Percentiles rank a stretch among this genome's conserved stretches.
Evolutionary conservation across 2,888 invertebrate genomes (phyloP).

Genomic region (Drosophila neotestacea): DNA sequence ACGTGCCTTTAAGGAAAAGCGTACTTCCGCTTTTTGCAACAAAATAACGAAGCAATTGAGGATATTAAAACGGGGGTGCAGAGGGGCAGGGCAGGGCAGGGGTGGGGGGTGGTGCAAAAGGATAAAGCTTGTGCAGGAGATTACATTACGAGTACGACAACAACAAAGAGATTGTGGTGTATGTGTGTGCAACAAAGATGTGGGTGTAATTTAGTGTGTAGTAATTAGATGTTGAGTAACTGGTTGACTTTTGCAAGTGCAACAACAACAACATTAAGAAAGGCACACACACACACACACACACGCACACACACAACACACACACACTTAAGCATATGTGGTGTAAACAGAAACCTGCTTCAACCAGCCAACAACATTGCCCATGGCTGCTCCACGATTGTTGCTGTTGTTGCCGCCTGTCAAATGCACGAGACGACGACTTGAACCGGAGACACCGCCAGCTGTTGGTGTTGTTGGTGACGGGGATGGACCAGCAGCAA

Average conservation of each 20-base stretch:
- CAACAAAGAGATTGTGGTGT: constrained; percentile 11
- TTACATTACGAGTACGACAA: constrained; percentile 19
- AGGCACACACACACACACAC: constrained; percentile 4
- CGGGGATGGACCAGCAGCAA: constrained; percentile 54
- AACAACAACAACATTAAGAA: constrained; percentile 5
- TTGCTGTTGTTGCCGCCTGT: constrained; percentile 74
- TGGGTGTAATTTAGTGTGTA: constrained; percentile 11
- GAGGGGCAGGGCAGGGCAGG: neutral
- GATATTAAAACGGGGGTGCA: neutral
- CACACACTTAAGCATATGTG: constrained; percentile 17
- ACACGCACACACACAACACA: constrained; percentile 12
- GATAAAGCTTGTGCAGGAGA: constrained; percentile 19
- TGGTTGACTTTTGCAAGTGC: constrained; percentile 15
- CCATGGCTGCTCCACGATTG: constrained; percentile 87
- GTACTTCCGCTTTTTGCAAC: constrained; percentile 12
- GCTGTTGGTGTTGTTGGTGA: constrained; percentile 85
- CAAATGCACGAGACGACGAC: constrained; percentile 87
- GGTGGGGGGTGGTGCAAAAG: neutral
- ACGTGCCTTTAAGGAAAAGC: constrained; percentile 1
- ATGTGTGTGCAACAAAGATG: constrained; percentile 4
- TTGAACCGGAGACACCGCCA: constrained; percentile 41
- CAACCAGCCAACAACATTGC: constrained; percentile 93
- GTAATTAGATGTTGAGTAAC: constrained; percentile 34
- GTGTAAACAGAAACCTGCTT: constrained; percentile 88
- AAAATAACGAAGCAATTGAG: constrained; percentile 4